Conservation (phyloP, 2,113 vertebrate genomes). For the Chaenocephalus aceratus region DNA sequence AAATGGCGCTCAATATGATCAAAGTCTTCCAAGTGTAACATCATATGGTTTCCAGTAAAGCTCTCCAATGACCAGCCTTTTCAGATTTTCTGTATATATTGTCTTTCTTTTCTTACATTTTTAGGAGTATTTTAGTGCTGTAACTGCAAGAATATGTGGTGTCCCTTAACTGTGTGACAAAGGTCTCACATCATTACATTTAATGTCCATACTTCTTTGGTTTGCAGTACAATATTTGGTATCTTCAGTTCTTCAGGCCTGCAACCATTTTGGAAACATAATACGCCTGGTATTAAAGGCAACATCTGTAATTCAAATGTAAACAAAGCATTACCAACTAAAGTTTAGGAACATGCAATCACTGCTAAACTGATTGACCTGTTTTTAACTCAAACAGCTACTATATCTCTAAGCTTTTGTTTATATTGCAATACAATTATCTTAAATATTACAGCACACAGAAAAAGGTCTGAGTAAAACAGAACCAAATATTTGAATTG, state of each 20-base stretch:
- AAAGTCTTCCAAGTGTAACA: neutral
- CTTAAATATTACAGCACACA: slow-evolving; percentile 8
- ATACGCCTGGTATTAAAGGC: neutral
- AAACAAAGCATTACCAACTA: slow-evolving; percentile 3
- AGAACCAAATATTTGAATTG: neutral
- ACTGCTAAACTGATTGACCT: neutral
- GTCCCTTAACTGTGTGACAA: neutral
- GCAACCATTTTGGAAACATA: neutral
- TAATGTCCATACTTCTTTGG: slow-evolving; percentile 19
- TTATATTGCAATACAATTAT: no score
- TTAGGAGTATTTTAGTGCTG: neutral
- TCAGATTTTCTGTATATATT: neutral
- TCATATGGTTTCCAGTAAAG: neutral
- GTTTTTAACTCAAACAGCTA: neutral
- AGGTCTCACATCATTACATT: neutral
- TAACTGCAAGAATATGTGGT: neutral
- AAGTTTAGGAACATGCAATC: neutral
- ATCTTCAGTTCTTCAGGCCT: neutral
- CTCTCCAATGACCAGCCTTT: neutral
- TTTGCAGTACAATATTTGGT: slow-evolving; percentile 5
- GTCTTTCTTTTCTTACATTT: neutral
- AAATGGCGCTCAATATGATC: slow-evolving; percentile 1
- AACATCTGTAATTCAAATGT: neutral
- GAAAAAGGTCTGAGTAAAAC: neutral
- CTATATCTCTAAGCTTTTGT: neutral